A percentile compares a stretch with the other conserved stretches of the same genome.
Conservation (phyloP, 2,797 vertebrate species). For the Anableps anableps region DNA sequence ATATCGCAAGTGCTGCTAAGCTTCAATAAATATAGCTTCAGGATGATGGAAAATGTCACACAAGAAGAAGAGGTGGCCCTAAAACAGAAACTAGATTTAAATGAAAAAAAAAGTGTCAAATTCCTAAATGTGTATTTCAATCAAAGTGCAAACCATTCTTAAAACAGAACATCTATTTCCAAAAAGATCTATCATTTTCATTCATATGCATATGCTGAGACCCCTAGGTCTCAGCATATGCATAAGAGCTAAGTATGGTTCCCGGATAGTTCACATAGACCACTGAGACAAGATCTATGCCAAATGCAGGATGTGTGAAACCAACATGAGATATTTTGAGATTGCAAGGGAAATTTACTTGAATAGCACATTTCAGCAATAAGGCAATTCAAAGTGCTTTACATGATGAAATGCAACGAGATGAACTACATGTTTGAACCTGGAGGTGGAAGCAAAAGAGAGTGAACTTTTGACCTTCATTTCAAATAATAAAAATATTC, state of each 20-base stretch:
- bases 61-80: neutral
- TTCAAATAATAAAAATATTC: neutral
- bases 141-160: neutral
- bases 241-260: neutral
- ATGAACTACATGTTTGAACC: neutral
- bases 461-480: neutral
- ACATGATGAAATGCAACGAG: no score
- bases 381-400: no score
- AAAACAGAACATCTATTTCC: neutral
- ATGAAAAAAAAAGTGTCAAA: neutral
- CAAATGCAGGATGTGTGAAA: neutral
- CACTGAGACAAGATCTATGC: neutral
- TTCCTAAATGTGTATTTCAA: neutral
- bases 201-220: no score
- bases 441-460: neutral
- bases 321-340: neutral
- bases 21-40: neutral
- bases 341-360: no score
- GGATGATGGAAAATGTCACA: neutral
- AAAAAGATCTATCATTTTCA: neutral
- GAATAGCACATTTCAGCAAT: no score
- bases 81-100: neutral
- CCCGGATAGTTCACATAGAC: neutral
- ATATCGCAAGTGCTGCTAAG: slow-evolving; percentile 21
- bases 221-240: no score